Evolutionary conservation across 2,113 vertebrate genomes (phyloP).

Genomic region (Callipepla californica): DNA sequence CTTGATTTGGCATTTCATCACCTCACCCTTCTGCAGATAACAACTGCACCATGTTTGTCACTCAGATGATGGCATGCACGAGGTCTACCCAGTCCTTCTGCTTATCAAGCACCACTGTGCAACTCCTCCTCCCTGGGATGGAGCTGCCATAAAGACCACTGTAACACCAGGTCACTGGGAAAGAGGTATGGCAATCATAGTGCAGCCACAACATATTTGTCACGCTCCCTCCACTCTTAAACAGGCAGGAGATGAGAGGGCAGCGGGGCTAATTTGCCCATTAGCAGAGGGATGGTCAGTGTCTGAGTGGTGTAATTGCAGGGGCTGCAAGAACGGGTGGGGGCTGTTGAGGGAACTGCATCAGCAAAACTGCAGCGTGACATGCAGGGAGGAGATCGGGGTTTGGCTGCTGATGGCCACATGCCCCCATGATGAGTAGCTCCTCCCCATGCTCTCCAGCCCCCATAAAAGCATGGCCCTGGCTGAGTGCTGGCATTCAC

Average conservation of each 20-base stretch:
- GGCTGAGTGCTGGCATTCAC: not conserved
- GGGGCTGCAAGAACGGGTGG: not conserved
- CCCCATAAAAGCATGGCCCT: not conserved
- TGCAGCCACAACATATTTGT: not conserved
- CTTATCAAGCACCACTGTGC: accelerated
- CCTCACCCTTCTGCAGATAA: not conserved
- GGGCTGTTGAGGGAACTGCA: not conserved
- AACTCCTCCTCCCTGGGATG: not conserved
- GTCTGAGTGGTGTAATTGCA: not conserved
- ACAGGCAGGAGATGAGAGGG: not conserved
- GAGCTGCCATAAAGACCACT: too few relatives aligned
- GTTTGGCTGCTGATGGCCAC: not conserved
- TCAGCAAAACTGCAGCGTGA: not conserved
- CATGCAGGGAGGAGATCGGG: not conserved
- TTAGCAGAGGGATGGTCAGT: not conserved
- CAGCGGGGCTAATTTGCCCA: not conserved
- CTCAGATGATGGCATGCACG: accelerated
- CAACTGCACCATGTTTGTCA: not conserved
- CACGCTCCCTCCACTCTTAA: not conserved
- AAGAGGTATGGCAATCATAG: not conserved
- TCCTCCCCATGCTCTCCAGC: not conserved
- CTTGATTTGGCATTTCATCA: not conserved
- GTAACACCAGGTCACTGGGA: not conserved
- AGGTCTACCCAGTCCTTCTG: not conserved
- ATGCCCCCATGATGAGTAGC: not conserved